Evolutionary conservation across 2,797 vertebrate genomes (phyloP).

Genomic region (Myotis myotis): DNA sequence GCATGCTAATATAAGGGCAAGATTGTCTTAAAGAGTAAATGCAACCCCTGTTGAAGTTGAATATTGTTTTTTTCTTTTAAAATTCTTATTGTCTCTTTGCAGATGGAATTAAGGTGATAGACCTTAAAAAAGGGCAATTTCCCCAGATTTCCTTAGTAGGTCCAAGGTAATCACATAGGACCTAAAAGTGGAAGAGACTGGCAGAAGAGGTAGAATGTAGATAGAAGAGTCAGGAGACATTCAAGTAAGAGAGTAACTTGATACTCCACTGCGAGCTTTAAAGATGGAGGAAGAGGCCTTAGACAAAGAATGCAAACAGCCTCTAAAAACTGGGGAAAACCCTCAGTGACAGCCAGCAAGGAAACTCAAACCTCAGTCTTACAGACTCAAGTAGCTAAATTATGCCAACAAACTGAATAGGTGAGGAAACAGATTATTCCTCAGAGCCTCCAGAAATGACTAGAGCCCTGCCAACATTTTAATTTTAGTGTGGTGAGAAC

Average conservation of each 20-base stretch:
- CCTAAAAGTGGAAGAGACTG: neutral
- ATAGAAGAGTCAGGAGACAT: neutral
- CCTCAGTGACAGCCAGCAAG: too few species aligned
- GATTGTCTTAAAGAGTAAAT: neutral
- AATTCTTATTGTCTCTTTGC: neutral
- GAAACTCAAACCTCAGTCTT: too few species aligned
- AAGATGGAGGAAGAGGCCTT: neutral
- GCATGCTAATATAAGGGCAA: neutral
- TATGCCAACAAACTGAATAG: too few species aligned
- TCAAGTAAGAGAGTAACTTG: neutral
- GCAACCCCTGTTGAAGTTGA: neutral
- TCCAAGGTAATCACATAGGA: neutral
- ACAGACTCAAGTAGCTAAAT: too few species aligned
- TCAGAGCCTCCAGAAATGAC: too few species aligned
- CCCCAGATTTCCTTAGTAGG: neutral
- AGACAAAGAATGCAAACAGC: too few species aligned
- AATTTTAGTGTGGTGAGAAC: too few species aligned
- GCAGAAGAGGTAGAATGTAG: neutral
- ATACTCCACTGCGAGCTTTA: too few species aligned
- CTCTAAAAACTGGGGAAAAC: too few species aligned
- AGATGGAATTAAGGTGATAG: neutral
- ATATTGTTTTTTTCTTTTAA: conserved; percentile 5
- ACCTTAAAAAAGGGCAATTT: neutral
- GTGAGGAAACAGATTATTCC: too few species aligned
- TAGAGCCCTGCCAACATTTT: too few species aligned